These are phyloP conservation scores for Pomatostomus ruficeps DNA, from an alignment of 2,113 vertebrate species.

Conservation along the genomic window DNA sequence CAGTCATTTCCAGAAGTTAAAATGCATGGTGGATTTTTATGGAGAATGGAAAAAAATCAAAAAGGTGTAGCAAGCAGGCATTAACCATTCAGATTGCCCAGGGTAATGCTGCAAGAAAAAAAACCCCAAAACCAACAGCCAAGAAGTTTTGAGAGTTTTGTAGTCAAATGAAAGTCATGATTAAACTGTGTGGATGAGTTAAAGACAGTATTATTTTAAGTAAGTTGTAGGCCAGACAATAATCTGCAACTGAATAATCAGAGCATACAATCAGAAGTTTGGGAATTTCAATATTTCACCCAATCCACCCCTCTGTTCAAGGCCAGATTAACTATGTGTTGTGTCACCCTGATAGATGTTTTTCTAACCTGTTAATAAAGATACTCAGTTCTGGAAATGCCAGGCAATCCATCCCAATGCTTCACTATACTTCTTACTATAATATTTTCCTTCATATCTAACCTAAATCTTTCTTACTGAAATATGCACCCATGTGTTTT, in stretches of 20 bases:
- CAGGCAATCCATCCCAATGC: neutral
- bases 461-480: slow-evolving; percentile 31
- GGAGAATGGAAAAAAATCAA: neutral
- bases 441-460: slow-evolving; percentile 16
- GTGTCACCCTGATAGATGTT: neutral
- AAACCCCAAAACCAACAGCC: neutral
- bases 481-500: neutral
- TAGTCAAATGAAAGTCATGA: neutral
- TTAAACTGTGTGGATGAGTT: neutral
- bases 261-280: neutral
- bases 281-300: slow-evolving; percentile 11
- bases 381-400: neutral
- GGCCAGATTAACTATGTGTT: neutral
- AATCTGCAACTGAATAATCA: neutral
- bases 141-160: neutral
- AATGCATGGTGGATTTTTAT: neutral
- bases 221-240: neutral
- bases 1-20: neutral
- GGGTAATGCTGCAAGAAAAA: neutral
- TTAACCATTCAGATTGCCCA: neutral
- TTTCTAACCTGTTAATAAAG: neutral
- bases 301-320: neutral
- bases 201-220: neutral
- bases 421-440: neutral
- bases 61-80: neutral